Conservation (phyloP, 2,888 invertebrate genomes). For the Digitonthophagus gazella region DNA sequence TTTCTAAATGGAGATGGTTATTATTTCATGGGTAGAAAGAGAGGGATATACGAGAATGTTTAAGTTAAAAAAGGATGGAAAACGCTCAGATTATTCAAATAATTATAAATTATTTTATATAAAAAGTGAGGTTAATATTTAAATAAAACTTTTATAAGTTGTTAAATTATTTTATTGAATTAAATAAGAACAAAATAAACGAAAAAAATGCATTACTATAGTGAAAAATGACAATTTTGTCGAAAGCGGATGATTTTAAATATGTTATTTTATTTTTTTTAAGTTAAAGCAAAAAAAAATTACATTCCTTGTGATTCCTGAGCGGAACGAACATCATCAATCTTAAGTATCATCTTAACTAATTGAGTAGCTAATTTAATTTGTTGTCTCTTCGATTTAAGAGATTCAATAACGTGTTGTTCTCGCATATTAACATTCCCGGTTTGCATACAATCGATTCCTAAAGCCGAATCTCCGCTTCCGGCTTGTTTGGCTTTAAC, state of each 20-base stretch:
- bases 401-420: conserved; percentile 94
- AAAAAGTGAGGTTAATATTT: too few species aligned
- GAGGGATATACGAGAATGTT: too few species aligned
- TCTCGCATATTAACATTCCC: conserved; percentile 87
- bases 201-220: not conserved
- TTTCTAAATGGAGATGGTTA: too few species aligned
- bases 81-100: too few species aligned
- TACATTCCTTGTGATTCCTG: not conserved
- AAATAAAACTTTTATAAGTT: too few species aligned
- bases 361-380: conserved; percentile 94
- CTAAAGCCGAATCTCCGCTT: conserved; percentile 82
- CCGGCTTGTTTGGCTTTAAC: conserved; percentile 83
- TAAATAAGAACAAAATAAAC: too few species aligned
- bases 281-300: not conserved
- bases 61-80: too few species aligned
- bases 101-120: too few species aligned
- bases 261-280: not conserved
- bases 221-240: not conserved
- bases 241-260: too few species aligned
- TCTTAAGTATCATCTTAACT: conserved; percentile 99
- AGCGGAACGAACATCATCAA: conserved; percentile 82
- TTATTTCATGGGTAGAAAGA: too few species aligned
- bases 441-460: conserved; percentile 90
- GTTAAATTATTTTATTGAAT: too few species aligned
- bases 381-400: conserved; percentile 97